Evolutionary conservation across 1,140 invertebrate species (phyloP).

Genomic region (Schlechtendalia chinensis): DNA sequence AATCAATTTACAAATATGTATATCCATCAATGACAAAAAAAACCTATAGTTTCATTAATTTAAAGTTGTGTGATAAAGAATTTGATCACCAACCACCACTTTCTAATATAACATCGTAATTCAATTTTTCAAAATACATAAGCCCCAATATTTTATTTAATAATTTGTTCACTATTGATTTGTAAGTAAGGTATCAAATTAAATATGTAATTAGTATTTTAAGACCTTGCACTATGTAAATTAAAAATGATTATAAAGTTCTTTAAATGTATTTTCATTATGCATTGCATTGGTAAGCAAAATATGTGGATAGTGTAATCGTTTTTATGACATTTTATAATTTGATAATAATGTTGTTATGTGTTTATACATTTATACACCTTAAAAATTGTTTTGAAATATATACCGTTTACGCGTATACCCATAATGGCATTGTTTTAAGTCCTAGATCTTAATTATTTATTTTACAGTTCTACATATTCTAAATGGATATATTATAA

Average conservation of each 20-base stretch:
- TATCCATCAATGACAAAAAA: no score
- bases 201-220: slow-evolving; percentile 1
- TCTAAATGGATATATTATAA: neutral
- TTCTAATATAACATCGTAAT: no score
- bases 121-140: no score
- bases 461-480: neutral
- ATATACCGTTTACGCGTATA: neutral
- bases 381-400: neutral
- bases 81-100: no score
- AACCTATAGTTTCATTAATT: neutral
- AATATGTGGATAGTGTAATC: neutral
- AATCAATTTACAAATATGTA: no score
- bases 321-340: neutral
- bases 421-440: neutral
- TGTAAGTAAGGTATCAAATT: neutral
- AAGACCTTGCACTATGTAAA: neutral
- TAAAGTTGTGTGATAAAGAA: neutral
- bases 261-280: no score
- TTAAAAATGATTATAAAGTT: neutral
- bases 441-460: neutral
- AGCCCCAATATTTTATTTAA: no score
- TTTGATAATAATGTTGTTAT: neutral
- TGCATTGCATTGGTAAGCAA: neutral
- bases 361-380: neutral
- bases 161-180: no score